phyloP scores from a whole-genome alignment of 2,797 vertebrate species.

The Amblyraja radiata region DNA sequence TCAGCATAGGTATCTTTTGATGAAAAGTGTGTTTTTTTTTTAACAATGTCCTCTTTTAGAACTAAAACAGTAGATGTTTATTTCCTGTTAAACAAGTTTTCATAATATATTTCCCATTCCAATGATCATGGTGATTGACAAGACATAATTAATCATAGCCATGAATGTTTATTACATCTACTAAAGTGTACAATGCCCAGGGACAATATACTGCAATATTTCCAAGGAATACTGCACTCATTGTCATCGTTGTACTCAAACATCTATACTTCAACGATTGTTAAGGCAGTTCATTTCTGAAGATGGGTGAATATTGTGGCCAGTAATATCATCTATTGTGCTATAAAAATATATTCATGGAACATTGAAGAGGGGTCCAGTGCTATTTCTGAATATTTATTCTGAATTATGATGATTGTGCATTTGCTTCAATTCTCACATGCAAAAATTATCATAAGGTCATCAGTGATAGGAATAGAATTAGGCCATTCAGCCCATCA shows the following conservation, averaged over 20 bases:
- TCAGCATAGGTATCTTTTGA: background rate
- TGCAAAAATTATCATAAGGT: background rate
- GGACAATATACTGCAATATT: background rate
- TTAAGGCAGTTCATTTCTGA: background rate
- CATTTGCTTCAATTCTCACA: background rate
- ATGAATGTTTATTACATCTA: background rate
- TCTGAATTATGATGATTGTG: background rate
- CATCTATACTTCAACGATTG: background rate
- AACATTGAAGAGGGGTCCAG: background rate
- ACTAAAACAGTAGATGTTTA: background rate
- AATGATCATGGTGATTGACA: background rate
- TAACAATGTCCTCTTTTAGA: background rate
- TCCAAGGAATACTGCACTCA: background rate
- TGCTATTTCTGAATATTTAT: background rate
- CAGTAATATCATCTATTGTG: background rate
- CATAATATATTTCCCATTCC: background rate
- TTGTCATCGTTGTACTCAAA: background rate
- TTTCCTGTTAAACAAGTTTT: constrained; percentile 1
- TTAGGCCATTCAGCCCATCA: too few species aligned
- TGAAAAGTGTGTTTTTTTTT: background rate
- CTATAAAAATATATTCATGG: background rate
- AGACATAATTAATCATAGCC: background rate
- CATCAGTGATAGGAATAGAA: too few species aligned
- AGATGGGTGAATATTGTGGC: background rate
- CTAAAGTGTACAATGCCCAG: background rate